Evolutionary conservation across 2,797 vertebrate species (phyloP).

Genomic region (Oreonectes daqikongensis): DNA sequence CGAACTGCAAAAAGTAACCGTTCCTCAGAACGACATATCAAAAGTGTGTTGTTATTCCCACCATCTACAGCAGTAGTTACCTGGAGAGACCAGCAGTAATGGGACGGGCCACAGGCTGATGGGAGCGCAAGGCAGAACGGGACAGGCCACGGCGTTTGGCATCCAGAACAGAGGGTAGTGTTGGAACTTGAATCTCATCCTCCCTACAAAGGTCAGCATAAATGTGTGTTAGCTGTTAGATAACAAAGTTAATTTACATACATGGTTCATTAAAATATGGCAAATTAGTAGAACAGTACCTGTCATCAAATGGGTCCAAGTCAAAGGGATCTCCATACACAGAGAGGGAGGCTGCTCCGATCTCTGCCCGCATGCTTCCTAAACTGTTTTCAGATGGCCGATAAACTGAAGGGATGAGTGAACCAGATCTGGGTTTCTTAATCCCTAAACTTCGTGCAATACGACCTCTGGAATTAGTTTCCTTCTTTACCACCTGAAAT

Average conservation of each 20-base stretch:
- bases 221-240: not conserved
- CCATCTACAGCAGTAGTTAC: slow-evolving; percentile 74
- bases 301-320: slow-evolving; percentile 85
- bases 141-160: slow-evolving; percentile 89
- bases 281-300: slow-evolving; percentile 65
- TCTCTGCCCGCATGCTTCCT: slow-evolving; percentile 90
- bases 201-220: slow-evolving; percentile 61
- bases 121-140: slow-evolving; percentile 91
- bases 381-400: slow-evolving; percentile 83
- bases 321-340: slow-evolving; percentile 93
- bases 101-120: slow-evolving; percentile 94
- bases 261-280: not conserved
- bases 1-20: not conserved
- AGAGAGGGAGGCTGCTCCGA: slow-evolving; percentile 91
- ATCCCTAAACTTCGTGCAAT: slow-evolving; percentile 88
- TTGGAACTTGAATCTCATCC: slow-evolving; percentile 67
- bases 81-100: slow-evolving; percentile 84
- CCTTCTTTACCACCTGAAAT: slow-evolving; percentile 68
- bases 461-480: slow-evolving; percentile 78
- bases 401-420: slow-evolving; percentile 83
- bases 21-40: too few species aligned
- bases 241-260: not conserved
- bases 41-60: too few species aligned
- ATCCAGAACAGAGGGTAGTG: slow-evolving; percentile 82
- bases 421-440: slow-evolving; percentile 74